Evolutionary conservation across 2,113 vertebrate genomes (phyloP), one percentile per base, ranked within the genome.

Genomic region (Pseudorasbora parva): DNA sequence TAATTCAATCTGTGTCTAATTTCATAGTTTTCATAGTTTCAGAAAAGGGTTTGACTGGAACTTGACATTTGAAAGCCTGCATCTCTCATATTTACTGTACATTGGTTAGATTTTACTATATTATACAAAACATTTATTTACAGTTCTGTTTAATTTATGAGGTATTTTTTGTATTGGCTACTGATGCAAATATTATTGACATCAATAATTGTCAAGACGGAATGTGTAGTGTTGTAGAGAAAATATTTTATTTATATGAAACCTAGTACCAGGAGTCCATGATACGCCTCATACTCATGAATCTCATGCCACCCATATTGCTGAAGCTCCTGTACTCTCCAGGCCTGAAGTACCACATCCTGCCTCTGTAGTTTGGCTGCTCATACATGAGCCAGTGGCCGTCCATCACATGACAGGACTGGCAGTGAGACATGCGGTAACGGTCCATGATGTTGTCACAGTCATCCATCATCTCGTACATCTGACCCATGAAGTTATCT

Each of bases 331-430:
- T 85, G 90, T 91, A 90, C 85, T 91, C 86, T 75, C 89, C 87
- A 45, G 90, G 89, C 81, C 85, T 88, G 69, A 88, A 76, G 89
- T 90, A 89, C 72, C 19, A 71, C 88, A 84, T 83, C 57, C 49
- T 87, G 68, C 87, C 88, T 85, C 86, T 88, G 84, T 89, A 91
- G 82, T 89, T 51, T 68, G 91, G 82, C 27, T 88, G 86, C 54
- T 92, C 90, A 54, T 90, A 90, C 62, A 92, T 85, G 72, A 88
- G 83, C 91, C 91, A 92, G 84, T 92, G 90, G 30, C 91, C 91
- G 23, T 92, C 90, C 88, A 91, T 91, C 73, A 92, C 89, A 17
- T 91, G 73, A 56, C 89, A 91, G 23, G 90, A 92, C 83, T 90
- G 86, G 41, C 90, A 91, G 45, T 80, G 45, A 68, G 78, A 51